phyloP scores from a whole-genome alignment of 1,140 invertebrate species.

The Cherax quadricarinatus region DNA sequence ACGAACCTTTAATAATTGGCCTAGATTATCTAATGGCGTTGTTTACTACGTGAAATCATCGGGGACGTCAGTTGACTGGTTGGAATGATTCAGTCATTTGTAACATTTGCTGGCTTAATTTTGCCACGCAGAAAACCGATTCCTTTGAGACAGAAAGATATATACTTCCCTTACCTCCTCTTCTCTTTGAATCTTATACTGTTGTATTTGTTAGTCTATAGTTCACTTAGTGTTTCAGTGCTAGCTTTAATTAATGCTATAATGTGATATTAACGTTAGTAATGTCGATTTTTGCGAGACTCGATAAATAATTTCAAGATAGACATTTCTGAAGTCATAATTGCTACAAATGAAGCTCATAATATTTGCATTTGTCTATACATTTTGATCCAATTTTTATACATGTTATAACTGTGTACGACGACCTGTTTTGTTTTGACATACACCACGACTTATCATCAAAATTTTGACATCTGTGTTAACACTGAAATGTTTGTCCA shows the following conservation, averaged over 20 bases:
- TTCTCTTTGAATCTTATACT: background rate
- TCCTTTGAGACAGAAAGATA: no score
- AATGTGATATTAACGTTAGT: constrained; percentile 54
- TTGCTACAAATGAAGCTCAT: constrained; percentile 53
- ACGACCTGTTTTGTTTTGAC: background rate
- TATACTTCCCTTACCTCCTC: background rate
- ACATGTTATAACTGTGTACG: background rate
- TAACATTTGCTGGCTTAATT: no score
- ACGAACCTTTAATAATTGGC: no score
- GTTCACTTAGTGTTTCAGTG: background rate
- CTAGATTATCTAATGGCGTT: no score
- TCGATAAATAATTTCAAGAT: constrained; percentile 27
- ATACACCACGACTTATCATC: background rate
- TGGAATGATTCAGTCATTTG: no score
- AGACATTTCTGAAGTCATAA: background rate
- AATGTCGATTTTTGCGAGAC: constrained; percentile 57
- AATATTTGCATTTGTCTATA: constrained; percentile 50
- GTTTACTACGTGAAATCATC: no score
- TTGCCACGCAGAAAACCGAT: no score
- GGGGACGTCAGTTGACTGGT: no score
- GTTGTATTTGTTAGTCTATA: no score
- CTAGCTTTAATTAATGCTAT: constrained; percentile 14
- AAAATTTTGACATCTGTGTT: no score
- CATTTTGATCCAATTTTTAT: background rate
- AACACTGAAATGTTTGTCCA: no score